A percentile compares a stretch with the other conserved stretches of the same genome.
phyloP scores from a whole-genome alignment of 2,113 vertebrate genomes.

The Lutjanus erythropterus region DNA sequence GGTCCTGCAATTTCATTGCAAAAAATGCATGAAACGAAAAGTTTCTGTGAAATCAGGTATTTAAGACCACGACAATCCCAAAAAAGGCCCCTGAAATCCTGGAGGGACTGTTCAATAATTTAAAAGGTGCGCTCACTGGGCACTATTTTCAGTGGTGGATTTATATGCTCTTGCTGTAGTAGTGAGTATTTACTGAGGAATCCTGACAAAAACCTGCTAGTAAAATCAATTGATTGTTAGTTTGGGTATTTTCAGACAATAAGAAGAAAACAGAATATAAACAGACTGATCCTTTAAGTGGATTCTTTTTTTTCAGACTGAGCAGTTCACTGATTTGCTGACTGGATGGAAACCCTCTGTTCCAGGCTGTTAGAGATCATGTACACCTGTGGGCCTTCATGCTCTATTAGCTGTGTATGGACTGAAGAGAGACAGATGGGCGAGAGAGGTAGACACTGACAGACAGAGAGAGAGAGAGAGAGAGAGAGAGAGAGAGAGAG shows the following conservation, averaged over 20 bases:
- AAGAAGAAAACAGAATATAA: neutral
- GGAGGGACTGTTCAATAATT: too few relatives aligned
- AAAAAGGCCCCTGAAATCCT: too few relatives aligned
- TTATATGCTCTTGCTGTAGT: neutral
- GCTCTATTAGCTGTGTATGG: constrained; percentile 26
- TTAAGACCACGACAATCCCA: too few relatives aligned
- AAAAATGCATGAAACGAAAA: too few relatives aligned
- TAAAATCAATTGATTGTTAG: neutral
- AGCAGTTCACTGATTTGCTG: constrained; percentile 18
- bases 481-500: neutral
- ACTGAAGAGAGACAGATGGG: neutral
- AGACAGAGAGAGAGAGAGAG: neutral
- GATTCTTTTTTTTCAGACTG: neutral
- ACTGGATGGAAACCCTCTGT: constrained; percentile 9
- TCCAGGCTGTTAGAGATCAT: constrained; percentile 31
- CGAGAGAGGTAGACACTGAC: neutral
- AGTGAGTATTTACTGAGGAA: neutral
- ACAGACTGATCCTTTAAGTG: neutral
- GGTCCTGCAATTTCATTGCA: too few relatives aligned
- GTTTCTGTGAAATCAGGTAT: too few relatives aligned
- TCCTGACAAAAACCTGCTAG: neutral
- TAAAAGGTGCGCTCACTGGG: too few relatives aligned
- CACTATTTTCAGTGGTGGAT: too few relatives aligned
- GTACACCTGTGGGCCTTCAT: constrained; percentile 41
- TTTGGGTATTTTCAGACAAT: neutral